A percentile compares a stretch with the other conserved stretches of the same genome.
Evolutionary conservation across 2,113 vertebrate genomes (phyloP).

Genomic region (Sander lucioperca): DNA sequence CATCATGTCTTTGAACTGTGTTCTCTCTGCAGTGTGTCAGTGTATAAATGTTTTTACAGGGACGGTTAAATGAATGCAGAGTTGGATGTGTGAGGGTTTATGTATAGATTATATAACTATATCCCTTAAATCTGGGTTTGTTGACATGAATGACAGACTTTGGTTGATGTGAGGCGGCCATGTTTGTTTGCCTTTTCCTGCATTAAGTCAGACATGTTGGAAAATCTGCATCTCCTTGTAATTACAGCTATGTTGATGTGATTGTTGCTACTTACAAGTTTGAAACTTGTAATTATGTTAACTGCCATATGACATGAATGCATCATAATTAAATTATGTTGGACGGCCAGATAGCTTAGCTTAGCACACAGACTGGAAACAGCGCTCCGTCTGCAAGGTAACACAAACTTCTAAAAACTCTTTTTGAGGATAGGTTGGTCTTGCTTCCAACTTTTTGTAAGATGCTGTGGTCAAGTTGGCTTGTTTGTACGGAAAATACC

Average conservation of each 20-base stretch:
- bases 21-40: neutral
- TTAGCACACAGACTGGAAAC: too few species aligned
- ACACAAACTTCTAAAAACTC: too few species aligned
- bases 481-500: neutral
- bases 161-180: neutral
- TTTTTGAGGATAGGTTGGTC: too few species aligned
- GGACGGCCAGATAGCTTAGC: neutral
- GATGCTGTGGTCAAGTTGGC: neutral
- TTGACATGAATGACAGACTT: neutral
- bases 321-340: too few species aligned
- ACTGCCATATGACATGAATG: neutral
- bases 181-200: neutral
- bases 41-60: neutral
- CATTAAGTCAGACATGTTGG: too few species aligned
- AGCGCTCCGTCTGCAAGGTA: neutral
- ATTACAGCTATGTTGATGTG: neutral
- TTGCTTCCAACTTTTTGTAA: too few species aligned
- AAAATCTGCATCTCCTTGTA: neutral
- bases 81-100: neutral
- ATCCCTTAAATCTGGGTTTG: neutral
- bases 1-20: neutral
- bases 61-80: neutral
- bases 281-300: neutral
- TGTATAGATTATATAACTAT: neutral
- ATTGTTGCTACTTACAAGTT: neutral